Evolutionary conservation across 35 echinoderm and acorn worm species (phyloP), one percentile per base, ranked within the genome.

Genomic region (Apostichopus japonicus): DNA sequence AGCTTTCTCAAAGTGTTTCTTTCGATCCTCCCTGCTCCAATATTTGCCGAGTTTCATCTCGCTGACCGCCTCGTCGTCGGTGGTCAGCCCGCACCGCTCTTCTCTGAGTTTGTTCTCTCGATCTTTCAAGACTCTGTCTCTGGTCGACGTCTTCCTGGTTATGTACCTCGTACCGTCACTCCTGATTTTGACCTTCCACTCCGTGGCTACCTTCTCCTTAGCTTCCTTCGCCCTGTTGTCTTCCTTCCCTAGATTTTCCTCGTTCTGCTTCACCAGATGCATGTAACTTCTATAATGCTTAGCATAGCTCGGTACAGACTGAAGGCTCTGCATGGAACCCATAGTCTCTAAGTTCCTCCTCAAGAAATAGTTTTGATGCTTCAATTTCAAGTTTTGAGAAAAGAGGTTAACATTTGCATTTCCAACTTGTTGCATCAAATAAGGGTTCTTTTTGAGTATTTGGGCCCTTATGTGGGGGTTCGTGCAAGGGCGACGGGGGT

Each of bases 111-210:
- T 96, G 65, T 94, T 96, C 24, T 93, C 97, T 77, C 97, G 84
- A 23, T 99, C 97, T 86, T 99, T 99, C 2, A 99, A 80, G 75
- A 99, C 87, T 44, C 92, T 77, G 67, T 94, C 97, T 62, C 97
- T 90, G 5, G 92, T 82, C 56, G 96, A 94, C 54, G 90, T 76
- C 79, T 94, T 91, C 84, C 93, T 96, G 5, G 97, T 96, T 44
- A 99, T 99, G 55, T 99, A 99, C 11, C 97, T 89, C 10, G 97
- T 99, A 61, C 97, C 97, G 63, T 99, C 97, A 79, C 97, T 99
- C n/a, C 97, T 92, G 76, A 99, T 99, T 72, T 99, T 99, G 10
- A 99, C 97, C 92, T 99, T 99, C 97, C 97, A 99, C 58, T 99
- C 92, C 0, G 83, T 90, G 23, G 93, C 80, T 16, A 79, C 72